Base-by-base conservation (phyloP, 23 tunicate genomes). In the Oikopleura albicans region DNA sequence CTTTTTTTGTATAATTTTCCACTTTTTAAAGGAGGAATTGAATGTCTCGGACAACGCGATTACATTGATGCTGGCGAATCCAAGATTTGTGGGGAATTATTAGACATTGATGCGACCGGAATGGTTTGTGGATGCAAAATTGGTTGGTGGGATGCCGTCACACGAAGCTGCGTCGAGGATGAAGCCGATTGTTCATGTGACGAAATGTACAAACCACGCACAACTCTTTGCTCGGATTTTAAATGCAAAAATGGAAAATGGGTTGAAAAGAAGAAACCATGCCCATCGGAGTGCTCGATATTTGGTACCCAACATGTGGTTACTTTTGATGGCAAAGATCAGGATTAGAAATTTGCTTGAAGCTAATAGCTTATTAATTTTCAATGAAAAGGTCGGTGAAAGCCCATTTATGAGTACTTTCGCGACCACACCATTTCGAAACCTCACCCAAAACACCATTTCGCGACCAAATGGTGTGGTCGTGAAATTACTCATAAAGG, bases 221-320 rank as follows among this genome's bases (percentile, higher is more conserved):
- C 63, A 49, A 49, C 63, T 22, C 22, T 49, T 12, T 49, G 63
- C 63, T 49, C 63, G 12, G 63, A 49, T 8, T 49, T 49, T 49
- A 49, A 49, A 49, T 71, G 79, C 79, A 71, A 29, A 71, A 71
- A 27, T 71, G 79, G 79, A 2, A 27, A 71, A 16, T 71, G 79
- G 79, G 4, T 71, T 4, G 35, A 29, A 31, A 71, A 71, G 35
- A 29, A 16, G 31, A 71, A 71, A 71, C 36, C 33, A 34, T 71
- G 79, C 31, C 34, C 79, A 2, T 34, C 34, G 2, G 79, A 71
- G 31, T 71, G 79, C 37, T 71, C 79, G 2, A 29, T 71, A 22
- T 71, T 12, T 31, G 79, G 79, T 16, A 71, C 79, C 2, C 27
- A 29, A 71, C 79, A 71, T 29, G 35, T 71, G 36, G 35, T 12